Base-by-base conservation (phyloP, 2,113 vertebrate species). In the Hypanus sabinus region DNA sequence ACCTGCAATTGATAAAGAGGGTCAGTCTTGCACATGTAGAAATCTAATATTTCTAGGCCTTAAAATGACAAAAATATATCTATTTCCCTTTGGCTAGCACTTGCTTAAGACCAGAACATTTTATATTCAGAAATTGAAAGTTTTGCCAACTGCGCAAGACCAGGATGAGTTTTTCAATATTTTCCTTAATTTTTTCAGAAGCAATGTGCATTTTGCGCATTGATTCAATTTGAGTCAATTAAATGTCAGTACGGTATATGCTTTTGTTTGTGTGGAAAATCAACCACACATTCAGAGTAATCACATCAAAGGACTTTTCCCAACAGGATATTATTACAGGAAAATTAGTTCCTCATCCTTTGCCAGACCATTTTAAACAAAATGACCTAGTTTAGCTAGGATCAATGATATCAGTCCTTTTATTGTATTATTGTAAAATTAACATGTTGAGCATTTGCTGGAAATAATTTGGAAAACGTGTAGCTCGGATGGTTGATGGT, bases 151-250 rank as follows among this genome's bases (percentile, higher is more conserved):
- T 30, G 80, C 9, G 27, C 7, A 57, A 38, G 55, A 57, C 55
- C 57, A 46, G 80, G 57, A n/a, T 62, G 27, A 65, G 5, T 11
- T 18, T 62, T 65, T n/a, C 62, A 60, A 88, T n/a, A 65, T 30
- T 87, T 30, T 88, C 30, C 85, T 88, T 30, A 33, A 65, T n/a
- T 88, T 88, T 88, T 87, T 30, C 75, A n/a, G 75, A 73, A 73
- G 8, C 36, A 14, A 20, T 81, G 16, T 46, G 8, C 62, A 62
- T 88, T 60, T 88, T 12, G 22, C 27, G 60, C n/a, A 60, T 16
- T 87, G 33, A 60, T 87, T 87, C 24, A 30, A 87, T 30, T 16
- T 87, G 60, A 60, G 57, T 60, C 24, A 60, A 87, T 30, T n/a
- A 87, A 62, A 87, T 87, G 20, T 83, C 80, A 73, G 22, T 73